Base-by-base conservation (phyloP, 92 coral and sea anemone species). In the Hydrozoanthus gracilis region DNA sequence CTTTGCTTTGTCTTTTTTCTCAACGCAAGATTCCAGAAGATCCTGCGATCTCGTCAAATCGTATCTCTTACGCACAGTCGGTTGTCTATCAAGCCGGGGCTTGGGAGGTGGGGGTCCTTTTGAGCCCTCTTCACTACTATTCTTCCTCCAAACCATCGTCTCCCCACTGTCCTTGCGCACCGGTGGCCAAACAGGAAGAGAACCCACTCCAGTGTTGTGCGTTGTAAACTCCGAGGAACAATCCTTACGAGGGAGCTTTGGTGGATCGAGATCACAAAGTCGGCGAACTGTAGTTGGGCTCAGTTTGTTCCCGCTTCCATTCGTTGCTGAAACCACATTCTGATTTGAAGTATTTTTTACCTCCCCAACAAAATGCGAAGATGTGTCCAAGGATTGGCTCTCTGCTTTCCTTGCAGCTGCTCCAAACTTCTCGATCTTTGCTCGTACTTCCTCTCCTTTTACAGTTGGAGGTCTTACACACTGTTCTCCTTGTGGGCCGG, bases 281-380 rank as follows among this genome's bases (percentile, higher is more conserved):
- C 98, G 91, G 8, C 98, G 96, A 44, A 96, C 98, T 51, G 98
- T 96, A 14, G 87, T 82, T 15, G 98, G 98, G 71, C 98, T 96
- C 51, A 95, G 91, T 66, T 79, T 96, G 44, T 79, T 55, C 14
- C 73, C 84, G 18, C 85, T 52, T 5, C 87, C 82, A 82, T 83
- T 84, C 13, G 88, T 82, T 27, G 88, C 58, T 16, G 95, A 88
- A 68, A 91, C 88, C 13, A 83, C 78, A 56, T 91, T 91, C 72
- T 89, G 87, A 60, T 91, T 95, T 27, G 93, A 95, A 71, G 88
- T 80, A 58, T 86, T 90, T 79, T 90, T 92, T 12, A 92, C 87
- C 55, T 86, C 83, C 17, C 92, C 91, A 64, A 88, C 91, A 54
- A 88, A 76, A 49, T 93, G 89, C 6, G 94, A 86, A 18, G 89